Evolutionary conservation across 2,888 invertebrate genomes (phyloP), one percentile per base, ranked within the genome.

Genomic region (Ormyrus labotus): DNA sequence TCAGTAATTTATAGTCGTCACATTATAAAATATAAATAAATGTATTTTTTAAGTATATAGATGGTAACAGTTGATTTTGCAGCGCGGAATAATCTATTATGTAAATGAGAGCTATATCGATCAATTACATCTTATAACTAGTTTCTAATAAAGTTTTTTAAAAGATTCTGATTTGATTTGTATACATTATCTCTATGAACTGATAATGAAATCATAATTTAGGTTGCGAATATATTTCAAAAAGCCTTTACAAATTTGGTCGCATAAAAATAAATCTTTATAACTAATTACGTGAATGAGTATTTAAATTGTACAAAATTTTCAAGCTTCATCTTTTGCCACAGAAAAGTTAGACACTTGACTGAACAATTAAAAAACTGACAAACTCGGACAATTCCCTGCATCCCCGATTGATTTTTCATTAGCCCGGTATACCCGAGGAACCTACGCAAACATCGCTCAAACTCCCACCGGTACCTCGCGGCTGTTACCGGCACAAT

Each of bases 101-200:
- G 70, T 70, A 70, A 70, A 60, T 70, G n/a, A 70, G 19, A 5
- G 10, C 11, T 50, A 60, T 68, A 68, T 68, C 55, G n/a, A 68
- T 68, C 34, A 9, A 68, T 11, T 68, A 53, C 34, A 68, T 47
- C 55, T 53, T 68, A 45, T 53, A 68, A 69, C 51, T 45, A 57
- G 69, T 57, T 57, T 55, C 47, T 57, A 45, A 57, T 69, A 57
- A 69, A 57, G n/a, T 11, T 4, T 69, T 69, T 47, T n/a, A 69
- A 47, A 47, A 69, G 48, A 51, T 8, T 55, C 9, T 13, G 13
- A 69, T 57, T 50, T 13, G 10, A 57, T 57, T 47, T 69, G 51
- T 13, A 57, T 9, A 69, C n/a, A 69, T 69, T 55, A 45, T 68
- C 11, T 6, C 4, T 55, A 9, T 45, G 5, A n/a, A 4, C 19